A percentile compares a stretch with the other conserved stretches of the same genome.
phyloP scores from a whole-genome alignment of 1,140 invertebrate species.

The Drosophila miranda region DNA sequence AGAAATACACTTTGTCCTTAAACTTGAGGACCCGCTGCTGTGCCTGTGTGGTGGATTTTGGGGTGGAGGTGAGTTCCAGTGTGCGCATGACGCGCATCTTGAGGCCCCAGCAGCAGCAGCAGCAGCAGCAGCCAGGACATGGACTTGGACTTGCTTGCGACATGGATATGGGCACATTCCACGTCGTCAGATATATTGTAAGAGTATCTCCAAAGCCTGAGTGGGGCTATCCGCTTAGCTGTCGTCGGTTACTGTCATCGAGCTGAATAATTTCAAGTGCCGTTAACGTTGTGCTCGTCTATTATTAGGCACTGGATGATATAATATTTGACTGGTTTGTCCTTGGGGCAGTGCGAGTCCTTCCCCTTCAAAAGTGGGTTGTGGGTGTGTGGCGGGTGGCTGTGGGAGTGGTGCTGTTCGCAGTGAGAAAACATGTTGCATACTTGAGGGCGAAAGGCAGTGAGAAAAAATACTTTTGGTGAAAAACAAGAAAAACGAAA shows the following conservation, averaged over 20 bases:
- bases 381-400: conserved; percentile 12
- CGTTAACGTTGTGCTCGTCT: conserved; percentile 50
- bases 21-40: no score
- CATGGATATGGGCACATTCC: conserved; percentile 58
- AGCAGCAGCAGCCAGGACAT: no score
- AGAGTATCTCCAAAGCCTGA: conserved; percentile 11
- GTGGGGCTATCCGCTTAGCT: conserved; percentile 15
- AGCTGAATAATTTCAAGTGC: conserved; percentile 61
- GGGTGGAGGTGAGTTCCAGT: no score
- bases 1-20: no score
- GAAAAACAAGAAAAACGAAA: conserved; percentile 17
- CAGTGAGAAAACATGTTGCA: conserved; percentile 46
- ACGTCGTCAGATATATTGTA: conserved; percentile 38
- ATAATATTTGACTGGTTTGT: conserved; percentile 63
- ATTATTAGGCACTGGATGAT: conserved; percentile 56
- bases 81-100: no score
- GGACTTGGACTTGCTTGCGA: conserved; percentile 27
- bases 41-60: no score
- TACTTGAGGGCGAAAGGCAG: conserved; percentile 37
- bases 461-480: conserved; percentile 22
- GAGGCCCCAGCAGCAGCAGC: no score
- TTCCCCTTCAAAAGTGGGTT: conserved; percentile 16
- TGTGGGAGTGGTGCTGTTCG: conserved; percentile 12
- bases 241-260: conserved; percentile 45
- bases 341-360: conserved; percentile 35